Base-by-base conservation (phyloP, 2,888 invertebrate genomes). In the Troides aeacus region DNA sequence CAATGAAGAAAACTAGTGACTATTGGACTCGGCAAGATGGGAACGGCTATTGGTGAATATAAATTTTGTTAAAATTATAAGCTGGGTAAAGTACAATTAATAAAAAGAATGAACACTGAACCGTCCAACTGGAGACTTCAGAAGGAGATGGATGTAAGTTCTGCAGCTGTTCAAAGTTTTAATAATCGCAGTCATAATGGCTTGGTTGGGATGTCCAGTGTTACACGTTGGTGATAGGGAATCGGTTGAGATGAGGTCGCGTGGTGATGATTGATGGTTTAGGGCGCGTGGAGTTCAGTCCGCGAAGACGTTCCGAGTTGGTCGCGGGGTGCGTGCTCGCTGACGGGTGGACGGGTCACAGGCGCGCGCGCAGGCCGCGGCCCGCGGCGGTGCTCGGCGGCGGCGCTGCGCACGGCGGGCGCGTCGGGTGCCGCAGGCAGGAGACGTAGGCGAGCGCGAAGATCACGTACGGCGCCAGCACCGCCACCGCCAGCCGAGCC, bases 381-480 rank as follows among this genome's bases (percentile, higher is more conserved):
- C 50, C 39, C 39, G 56, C 50, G 70, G 75, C 60, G 66, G 69
- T 53, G 69, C 21, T 21, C 69, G 42, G 69, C 53, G 73, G 69
- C 62, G 68, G 39, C 59, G 69, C 72, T 24, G 73, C 64, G 68
- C 71, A 69, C 72, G 63, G 74, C 74, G 50, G 68, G 64, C 53
- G 64, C 57, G 71, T 62, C 68, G 71, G 70, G 64, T 61, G 69
- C 23, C 75, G 83, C 72, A 89, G 82, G 78, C 82, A 90, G 73
- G 83, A 69, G 71, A 78, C 74, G 81, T 90, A 93, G 18, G 82
- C 79, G 72, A 85, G 58, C 74, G 77, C 80, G 83, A 92, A 91
- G 69, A 87, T 74, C 74, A 76, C 83, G 83, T 92, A 89, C 61
- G 92, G 89, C 75, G 84, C 82, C 69, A 90, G 79, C 73, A 90